Conservation (phyloP, 2,113 vertebrate genomes). For the Phalacrocorax pelagicus region DNA sequence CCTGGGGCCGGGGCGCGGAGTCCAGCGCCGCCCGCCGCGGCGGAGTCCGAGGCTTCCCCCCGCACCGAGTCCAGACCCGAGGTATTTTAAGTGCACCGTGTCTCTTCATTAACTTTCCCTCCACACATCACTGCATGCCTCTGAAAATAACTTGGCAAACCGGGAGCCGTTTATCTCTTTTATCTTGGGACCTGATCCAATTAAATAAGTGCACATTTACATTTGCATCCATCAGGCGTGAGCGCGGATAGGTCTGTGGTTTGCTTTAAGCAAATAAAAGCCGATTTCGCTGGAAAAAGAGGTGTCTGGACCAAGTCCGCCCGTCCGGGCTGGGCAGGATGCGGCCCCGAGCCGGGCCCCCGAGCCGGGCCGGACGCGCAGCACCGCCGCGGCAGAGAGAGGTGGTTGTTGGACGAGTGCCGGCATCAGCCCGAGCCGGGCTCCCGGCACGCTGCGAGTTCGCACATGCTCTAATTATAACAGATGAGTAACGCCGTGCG, state of each 20-base stretch:
- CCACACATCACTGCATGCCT: constrained; percentile 78
- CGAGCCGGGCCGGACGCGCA: neutral
- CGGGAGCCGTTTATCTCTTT: constrained; percentile 89
- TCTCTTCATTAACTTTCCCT: constrained; percentile 78
- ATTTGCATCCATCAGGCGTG: constrained; percentile 88
- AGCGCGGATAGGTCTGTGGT: constrained; percentile 74
- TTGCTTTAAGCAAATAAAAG: constrained; percentile 48
- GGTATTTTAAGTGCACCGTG: constrained; percentile 68
- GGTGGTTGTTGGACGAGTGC: neutral
- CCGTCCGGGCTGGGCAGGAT: too few relatives aligned
- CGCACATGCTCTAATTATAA: constrained; percentile 56
- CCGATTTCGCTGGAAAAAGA: too few relatives aligned
- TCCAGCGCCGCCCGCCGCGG: neutral
- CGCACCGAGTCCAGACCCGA: constrained; percentile 52
- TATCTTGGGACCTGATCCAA: constrained; percentile 96
- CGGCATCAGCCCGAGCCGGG: neutral
- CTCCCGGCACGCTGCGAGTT: constrained; percentile 26
- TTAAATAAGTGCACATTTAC: constrained; percentile 93
- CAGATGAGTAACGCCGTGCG: constrained; percentile 53
- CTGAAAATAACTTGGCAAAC: constrained; percentile 90
- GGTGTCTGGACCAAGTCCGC: too few relatives aligned
- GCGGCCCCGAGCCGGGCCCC: too few relatives aligned
- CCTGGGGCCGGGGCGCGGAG: neutral
- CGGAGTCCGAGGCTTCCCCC: neutral
- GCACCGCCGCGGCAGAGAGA: neutral